These are phyloP conservation scores for Phaethon lepturus DNA, from an alignment of 2,113 vertebrate species.

Conservation along the genomic window DNA sequence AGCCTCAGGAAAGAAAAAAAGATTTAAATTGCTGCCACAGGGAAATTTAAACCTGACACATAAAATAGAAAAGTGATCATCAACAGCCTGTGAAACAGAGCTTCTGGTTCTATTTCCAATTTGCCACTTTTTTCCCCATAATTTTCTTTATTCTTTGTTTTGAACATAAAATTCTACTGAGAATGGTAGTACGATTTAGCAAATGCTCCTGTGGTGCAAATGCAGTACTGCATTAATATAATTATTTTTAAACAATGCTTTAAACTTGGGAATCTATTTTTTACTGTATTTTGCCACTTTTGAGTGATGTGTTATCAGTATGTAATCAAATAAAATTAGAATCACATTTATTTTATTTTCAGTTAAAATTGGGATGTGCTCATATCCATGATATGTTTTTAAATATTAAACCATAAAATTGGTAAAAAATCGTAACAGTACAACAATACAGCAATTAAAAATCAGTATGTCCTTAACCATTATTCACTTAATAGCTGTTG, in stretches of 20 bases:
- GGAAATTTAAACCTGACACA: slow-evolving; percentile 71
- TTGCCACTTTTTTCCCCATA: not conserved
- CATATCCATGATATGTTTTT: not conserved
- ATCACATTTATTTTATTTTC: not conserved
- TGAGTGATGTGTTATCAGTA: not conserved
- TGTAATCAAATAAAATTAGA: not conserved
- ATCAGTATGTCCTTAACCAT: fast-evolving
- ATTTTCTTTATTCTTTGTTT: slow-evolving; percentile 49
- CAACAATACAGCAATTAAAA: not conserved
- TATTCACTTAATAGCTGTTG: not conserved
- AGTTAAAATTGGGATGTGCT: not conserved
- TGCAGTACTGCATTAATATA: not conserved
- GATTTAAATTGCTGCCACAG: slow-evolving; percentile 73
- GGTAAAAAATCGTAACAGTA: not conserved
- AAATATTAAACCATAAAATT: not conserved
- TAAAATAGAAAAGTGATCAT: slow-evolving; percentile 72
- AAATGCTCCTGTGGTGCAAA: not conserved
- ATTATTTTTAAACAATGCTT: not conserved
- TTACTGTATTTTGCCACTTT: not conserved
- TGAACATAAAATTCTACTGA: slow-evolving; percentile 23
- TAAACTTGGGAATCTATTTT: not conserved
- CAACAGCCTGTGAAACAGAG: slow-evolving; percentile 35
- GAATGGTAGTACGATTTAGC: not conserved
- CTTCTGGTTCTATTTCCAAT: slow-evolving; percentile 33
- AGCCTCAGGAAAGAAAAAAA: slow-evolving; percentile 76